These are phyloP conservation scores for Anneissia japonica DNA, from an alignment of 35 echinoderm and acorn worm genomes.

Conservation along the genomic window DNA sequence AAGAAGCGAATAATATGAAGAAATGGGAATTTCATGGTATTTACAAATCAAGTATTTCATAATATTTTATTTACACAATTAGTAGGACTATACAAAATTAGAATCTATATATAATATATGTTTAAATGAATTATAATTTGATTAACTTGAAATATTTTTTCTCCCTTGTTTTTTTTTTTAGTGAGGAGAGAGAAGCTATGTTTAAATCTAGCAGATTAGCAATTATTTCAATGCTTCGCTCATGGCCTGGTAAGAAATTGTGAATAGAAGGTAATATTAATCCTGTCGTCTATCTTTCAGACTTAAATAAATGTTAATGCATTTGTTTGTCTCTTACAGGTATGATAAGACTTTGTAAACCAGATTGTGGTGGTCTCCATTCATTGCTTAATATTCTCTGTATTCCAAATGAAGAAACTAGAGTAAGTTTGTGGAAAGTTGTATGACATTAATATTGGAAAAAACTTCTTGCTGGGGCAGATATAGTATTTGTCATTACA, in stretches of 20 bases:
- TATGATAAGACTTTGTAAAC: constrained; percentile 81
- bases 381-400: constrained; percentile 79
- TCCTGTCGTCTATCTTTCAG: background rate
- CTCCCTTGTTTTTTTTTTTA: constrained; percentile 4
- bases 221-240: constrained; percentile 83
- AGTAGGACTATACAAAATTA: no score
- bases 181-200: constrained; percentile 72
- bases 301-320: background rate
- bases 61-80: no score
- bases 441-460: no score
- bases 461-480: no score
- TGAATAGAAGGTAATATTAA: background rate
- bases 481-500: no score
- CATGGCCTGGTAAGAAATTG: constrained; percentile 87
- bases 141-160: constrained; percentile 1
- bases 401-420: constrained; percentile 87
- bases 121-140: background rate
- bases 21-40: no score
- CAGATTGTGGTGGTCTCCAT: constrained; percentile 78
- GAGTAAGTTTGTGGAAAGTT: constrained; percentile 47
- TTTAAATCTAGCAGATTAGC: constrained; percentile 80
- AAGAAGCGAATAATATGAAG: no score
- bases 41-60: no score
- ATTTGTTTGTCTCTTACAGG: constrained; percentile 35
- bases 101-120: no score